These are phyloP conservation scores for Engystomops pustulosus DNA, from an alignment of 2,113 vertebrate species.

Conservation along the genomic window DNA sequence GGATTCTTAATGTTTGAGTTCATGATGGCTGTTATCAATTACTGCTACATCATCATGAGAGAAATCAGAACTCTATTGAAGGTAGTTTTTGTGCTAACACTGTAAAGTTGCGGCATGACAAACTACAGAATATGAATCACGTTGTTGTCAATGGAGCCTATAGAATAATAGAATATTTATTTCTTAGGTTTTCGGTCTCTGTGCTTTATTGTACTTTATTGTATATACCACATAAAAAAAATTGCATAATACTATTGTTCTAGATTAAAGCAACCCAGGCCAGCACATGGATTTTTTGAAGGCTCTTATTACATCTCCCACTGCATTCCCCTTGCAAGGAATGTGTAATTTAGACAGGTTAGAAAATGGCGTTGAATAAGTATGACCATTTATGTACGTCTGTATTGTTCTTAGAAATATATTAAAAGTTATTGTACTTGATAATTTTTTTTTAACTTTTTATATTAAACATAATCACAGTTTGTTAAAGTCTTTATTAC, in stretches of 20 bases:
- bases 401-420: constrained; percentile 56
- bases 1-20: background rate
- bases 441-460: constrained; percentile 57
- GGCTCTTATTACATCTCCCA: constrained; percentile 40
- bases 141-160: constrained; percentile 24
- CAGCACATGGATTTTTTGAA: constrained; percentile 24
- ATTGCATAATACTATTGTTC: constrained; percentile 59
- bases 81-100: constrained; percentile 40
- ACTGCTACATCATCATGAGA: constrained; percentile 11
- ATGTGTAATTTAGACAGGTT: constrained; percentile 23
- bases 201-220: constrained; percentile 59
- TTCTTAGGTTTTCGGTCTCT: constrained; percentile 55
- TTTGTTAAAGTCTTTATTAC: constrained; percentile 70
- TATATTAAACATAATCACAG: constrained; percentile 60
- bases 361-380: constrained; percentile 57
- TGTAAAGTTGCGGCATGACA: constrained; percentile 9
- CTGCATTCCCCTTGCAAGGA: constrained; percentile 16
- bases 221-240: constrained; percentile 50
- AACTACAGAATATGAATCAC: constrained; percentile 26
- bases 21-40: background rate
- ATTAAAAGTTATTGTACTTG: constrained; percentile 64
- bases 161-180: constrained; percentile 34
- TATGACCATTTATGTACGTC: constrained; percentile 58
- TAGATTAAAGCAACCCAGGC: constrained; percentile 52
- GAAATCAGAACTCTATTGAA: constrained; percentile 1